Evolutionary conservation across 35 echinoderm and acorn worm species (phyloP).

Genomic region (Apostichopus japonicus): DNA sequence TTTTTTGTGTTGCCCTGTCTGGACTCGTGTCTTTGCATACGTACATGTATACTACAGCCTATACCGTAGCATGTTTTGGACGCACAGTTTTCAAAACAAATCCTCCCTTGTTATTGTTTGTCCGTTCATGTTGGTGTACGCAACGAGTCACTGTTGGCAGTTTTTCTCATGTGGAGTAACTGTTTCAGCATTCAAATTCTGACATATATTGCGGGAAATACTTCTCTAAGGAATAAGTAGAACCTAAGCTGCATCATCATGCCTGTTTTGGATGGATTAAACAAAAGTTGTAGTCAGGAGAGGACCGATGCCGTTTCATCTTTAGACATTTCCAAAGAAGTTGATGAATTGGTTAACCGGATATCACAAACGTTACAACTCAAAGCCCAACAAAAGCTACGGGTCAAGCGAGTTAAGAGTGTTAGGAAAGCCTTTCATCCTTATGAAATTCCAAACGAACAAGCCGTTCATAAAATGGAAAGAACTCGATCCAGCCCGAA

Average conservation of each 20-base stretch:
- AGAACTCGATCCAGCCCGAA: background rate
- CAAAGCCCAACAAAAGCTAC: constrained; percentile 11
- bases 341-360: constrained; percentile 19
- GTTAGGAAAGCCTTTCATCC: constrained; percentile 1
- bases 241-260: background rate
- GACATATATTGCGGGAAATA: no score
- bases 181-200: no score
- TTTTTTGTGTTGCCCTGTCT: background rate
- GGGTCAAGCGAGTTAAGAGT: background rate
- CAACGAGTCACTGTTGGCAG: no score
- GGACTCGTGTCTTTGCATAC: background rate
- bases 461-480: background rate
- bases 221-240: no score
- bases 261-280: constrained; percentile 4
- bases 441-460: background rate
- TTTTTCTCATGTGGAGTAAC: no score
- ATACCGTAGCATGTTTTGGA: background rate
- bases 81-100: background rate
- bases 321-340: background rate
- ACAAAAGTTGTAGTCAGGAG: background rate
- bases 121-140: no score
- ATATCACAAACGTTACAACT: constrained; percentile 27
- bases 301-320: background rate
- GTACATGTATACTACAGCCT: background rate
- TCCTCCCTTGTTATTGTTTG: background rate